These are phyloP conservation scores for Clavelina lepadiformis DNA, from an alignment of 23 tunicate species.

Conservation along the genomic window DNA sequence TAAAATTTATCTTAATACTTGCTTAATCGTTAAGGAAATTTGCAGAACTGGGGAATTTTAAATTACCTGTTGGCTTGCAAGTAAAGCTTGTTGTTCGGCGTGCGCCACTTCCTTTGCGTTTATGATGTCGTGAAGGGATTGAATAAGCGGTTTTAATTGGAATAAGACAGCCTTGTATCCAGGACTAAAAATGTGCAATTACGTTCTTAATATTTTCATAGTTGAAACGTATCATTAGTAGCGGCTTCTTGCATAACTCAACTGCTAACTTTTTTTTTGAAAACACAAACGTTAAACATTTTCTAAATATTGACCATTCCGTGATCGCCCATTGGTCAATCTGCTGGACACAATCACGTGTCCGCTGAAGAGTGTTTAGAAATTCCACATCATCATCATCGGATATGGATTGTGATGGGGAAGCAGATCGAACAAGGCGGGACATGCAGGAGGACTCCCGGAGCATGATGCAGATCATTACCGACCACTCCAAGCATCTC, in stretches of 20 bases:
- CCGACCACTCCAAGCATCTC: slow-evolving; percentile 87
- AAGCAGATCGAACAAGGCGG: slow-evolving; percentile 27
- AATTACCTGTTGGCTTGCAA: slow-evolving; percentile 51
- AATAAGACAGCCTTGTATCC: slow-evolving; percentile 66
- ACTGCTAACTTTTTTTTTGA: no score
- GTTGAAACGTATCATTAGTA: no score
- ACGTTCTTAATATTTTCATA: no score
- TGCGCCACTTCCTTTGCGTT: slow-evolving; percentile 72
- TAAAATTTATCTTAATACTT: no score
- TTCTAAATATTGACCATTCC: slow-evolving; percentile 31
- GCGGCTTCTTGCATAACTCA: no score
- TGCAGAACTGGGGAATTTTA: not conserved
- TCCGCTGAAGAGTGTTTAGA: slow-evolving; percentile 72
- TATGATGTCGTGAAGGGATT: slow-evolving; percentile 59
- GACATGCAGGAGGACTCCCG: slow-evolving; percentile 40
- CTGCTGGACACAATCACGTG: slow-evolving; percentile 48
- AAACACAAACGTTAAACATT: no score
- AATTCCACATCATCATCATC: slow-evolving; percentile 26
- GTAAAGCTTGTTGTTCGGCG: slow-evolving; percentile 84
- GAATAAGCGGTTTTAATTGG: slow-evolving; percentile 32
- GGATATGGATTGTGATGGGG: not conserved
- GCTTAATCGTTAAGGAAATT: not conserved
- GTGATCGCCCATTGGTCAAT: slow-evolving; percentile 70
- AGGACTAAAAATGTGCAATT: slow-evolving; percentile 53
- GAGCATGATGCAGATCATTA: slow-evolving; percentile 55